Percentiles rank a stretch among this genome's conserved stretches.
Evolutionary conservation across 1,140 invertebrate genomes (phyloP).

Genomic region (Melanaphis sacchari): DNA sequence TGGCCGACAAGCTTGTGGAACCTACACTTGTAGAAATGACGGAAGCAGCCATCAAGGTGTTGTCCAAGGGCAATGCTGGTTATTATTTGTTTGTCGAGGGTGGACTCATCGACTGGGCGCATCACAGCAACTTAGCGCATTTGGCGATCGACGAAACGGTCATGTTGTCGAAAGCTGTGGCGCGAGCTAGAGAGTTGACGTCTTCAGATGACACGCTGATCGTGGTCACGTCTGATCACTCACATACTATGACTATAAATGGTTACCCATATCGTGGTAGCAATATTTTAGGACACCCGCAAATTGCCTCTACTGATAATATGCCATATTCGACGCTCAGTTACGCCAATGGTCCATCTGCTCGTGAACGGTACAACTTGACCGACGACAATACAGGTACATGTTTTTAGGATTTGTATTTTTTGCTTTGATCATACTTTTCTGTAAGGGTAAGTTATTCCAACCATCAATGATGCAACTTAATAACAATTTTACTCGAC

Average conservation of each 20-base stretch:
- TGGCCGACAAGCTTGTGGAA: slow-evolving; percentile 62
- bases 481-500: neutral
- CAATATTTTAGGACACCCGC: slow-evolving; percentile 67
- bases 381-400: slow-evolving; percentile 14
- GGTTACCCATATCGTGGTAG: slow-evolving; percentile 76
- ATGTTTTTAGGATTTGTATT: neutral
- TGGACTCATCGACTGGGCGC: slow-evolving; percentile 73
- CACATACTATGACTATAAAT: slow-evolving; percentile 71
- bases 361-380: neutral
- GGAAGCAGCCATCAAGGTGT: slow-evolving; percentile 76
- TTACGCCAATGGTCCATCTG: slow-evolving; percentile 78
- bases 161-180: slow-evolving; percentile 73
- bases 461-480: neutral
- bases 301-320: slow-evolving; percentile 66
- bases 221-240: slow-evolving; percentile 73
- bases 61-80: slow-evolving; percentile 74
- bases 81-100: slow-evolving; percentile 76
- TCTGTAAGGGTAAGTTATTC: neutral
- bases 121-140: slow-evolving; percentile 71
- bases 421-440: neutral
- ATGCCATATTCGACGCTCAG: slow-evolving; percentile 76
- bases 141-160: slow-evolving; percentile 75
- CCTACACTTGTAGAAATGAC: slow-evolving; percentile 83
- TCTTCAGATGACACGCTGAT: slow-evolving; percentile 69
- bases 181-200: slow-evolving; percentile 52